phyloP scores from a whole-genome alignment of 2,113 vertebrate genomes.

The Pongo pygmaeus region DNA sequence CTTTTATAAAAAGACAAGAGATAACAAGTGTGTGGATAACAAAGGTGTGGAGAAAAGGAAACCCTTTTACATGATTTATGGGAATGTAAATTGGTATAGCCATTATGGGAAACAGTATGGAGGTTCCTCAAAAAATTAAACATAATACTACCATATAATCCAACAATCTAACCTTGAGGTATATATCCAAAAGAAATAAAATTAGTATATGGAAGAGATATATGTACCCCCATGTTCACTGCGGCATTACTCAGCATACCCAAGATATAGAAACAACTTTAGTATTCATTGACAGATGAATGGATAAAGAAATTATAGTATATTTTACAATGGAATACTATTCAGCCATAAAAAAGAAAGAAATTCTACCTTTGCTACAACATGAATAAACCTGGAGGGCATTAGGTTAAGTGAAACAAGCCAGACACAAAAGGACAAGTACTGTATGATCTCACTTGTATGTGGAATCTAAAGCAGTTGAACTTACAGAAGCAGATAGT shows the following conservation, averaged over 20 bases:
- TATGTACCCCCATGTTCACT: background rate
- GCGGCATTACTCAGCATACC: background rate
- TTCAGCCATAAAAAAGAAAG: background rate
- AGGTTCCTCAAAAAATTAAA: background rate
- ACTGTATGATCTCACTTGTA: background rate
- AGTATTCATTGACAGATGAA: background rate
- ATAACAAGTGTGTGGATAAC: background rate
- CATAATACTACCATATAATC: background rate
- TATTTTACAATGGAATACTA: background rate
- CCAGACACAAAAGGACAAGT: background rate
- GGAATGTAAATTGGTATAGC: background rate
- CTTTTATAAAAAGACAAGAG: background rate
- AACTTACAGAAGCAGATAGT: background rate
- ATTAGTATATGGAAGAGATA: background rate
- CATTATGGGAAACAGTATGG: background rate
- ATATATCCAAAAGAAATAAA: background rate
- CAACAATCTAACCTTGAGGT: background rate
- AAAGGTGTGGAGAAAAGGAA: background rate
- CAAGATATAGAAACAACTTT: background rate
- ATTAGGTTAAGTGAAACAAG: background rate
- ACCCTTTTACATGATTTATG: no score
- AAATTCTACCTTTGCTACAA: background rate
- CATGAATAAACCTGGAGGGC: background rate
- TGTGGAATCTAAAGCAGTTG: background rate
- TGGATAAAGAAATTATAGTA: background rate